These are phyloP conservation scores for Picus viridis DNA, from an alignment of 2,797 vertebrate genomes.

Conservation along the genomic window DNA sequence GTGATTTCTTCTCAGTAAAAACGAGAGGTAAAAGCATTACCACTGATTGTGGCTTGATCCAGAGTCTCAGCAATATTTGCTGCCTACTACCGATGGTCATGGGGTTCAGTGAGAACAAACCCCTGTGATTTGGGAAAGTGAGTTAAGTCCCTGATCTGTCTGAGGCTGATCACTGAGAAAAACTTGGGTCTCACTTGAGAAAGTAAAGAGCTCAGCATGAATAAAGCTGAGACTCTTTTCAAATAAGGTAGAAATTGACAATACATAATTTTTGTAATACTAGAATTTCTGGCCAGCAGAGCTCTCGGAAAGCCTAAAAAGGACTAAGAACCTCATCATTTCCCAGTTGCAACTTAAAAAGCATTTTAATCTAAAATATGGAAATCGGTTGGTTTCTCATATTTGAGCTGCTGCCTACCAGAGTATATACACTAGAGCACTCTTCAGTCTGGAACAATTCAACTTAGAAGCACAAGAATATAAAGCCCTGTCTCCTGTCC, in stretches of 20 bases:
- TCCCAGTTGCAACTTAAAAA: not conserved
- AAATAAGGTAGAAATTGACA: not conserved
- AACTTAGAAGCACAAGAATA: not conserved
- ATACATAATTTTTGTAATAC: not conserved
- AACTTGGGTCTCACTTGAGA: not conserved
- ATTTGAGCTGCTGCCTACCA: not conserved
- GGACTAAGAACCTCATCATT: not conserved
- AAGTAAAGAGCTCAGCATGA: not conserved
- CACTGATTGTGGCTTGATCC: not conserved
- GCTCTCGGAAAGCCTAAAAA: slow-evolving; percentile 23
- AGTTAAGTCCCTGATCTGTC: not conserved
- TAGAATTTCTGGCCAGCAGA: not conserved
- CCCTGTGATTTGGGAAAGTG: not conserved
- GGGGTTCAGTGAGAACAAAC: not conserved
- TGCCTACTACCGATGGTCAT: not conserved
- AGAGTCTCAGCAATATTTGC: not conserved
- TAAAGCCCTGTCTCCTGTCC: not conserved
- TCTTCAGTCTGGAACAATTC: slow-evolving; percentile 10
- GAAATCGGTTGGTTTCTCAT: not conserved
- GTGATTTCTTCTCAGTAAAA: not conserved
- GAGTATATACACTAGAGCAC: not conserved
- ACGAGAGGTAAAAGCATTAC: not conserved
- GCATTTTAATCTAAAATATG: not conserved
- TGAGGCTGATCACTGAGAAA: not conserved
- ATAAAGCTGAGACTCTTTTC: not conserved